Conservation (phyloP, 2,113 vertebrate genomes). For the Catagonus wagneri region DNA sequence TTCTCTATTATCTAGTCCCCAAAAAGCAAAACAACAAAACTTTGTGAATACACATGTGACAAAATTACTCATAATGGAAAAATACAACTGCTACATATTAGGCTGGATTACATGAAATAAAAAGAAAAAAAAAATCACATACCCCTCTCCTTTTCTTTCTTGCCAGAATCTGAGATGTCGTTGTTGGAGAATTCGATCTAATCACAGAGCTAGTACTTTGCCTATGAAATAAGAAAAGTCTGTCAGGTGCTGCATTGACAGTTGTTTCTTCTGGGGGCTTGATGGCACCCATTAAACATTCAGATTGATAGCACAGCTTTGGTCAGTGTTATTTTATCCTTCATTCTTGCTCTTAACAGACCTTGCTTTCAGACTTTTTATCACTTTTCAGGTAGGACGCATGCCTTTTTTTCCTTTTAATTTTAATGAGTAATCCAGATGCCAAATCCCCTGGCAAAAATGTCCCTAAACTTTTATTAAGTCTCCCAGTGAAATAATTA, state of each 20-base stretch:
- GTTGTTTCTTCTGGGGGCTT: constrained; percentile 29
- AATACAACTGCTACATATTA: constrained; percentile 66
- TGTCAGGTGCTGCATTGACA: constrained; percentile 79
- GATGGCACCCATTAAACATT: background rate
- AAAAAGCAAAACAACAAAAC: constrained; percentile 81
- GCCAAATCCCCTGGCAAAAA: constrained; percentile 33
- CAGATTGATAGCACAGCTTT: background rate
- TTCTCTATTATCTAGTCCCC: constrained; percentile 95
- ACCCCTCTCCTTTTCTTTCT: constrained; percentile 96
- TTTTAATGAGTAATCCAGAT: constrained; percentile 17
- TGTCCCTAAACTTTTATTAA: constrained; percentile 25
- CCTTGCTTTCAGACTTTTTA: background rate
- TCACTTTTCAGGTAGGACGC: constrained; percentile 49
- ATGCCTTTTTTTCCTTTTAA: background rate
- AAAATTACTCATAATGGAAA: constrained; percentile 62
- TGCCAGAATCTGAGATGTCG: constrained; percentile 95
- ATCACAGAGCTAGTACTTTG: constrained; percentile 90
- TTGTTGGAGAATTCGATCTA: constrained; percentile 93
- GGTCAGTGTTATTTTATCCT: constrained; percentile 14
- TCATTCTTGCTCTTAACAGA: constrained; percentile 53
- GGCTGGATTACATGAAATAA: constrained; percentile 58
- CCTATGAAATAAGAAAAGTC: constrained; percentile 85
- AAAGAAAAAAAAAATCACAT: constrained; percentile 69
- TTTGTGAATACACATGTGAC: constrained; percentile 75
- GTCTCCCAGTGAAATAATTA: constrained; percentile 49